Base-by-base conservation (phyloP, 2,797 vertebrate species). In the Enteromius argenteus region DNA sequence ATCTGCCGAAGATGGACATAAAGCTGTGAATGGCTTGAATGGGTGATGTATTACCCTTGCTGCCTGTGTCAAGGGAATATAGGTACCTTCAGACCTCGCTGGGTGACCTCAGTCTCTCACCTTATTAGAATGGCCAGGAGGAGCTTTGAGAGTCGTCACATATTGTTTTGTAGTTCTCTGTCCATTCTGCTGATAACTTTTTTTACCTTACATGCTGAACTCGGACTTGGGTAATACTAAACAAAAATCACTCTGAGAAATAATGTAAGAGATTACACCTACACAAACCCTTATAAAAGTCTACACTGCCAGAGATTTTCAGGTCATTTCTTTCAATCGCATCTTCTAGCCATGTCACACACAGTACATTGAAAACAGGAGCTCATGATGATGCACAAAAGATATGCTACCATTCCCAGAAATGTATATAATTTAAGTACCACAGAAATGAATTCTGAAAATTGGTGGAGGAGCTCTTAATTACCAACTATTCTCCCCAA, bases 31-130 rank as follows among this genome's bases (percentile, higher is more conserved):
- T 91, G 82, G 42, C 88, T 30, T 95, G 94, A 95, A 95, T 95
- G 90, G 90, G 86, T 72, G 77, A 91, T 92, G 93, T 91, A 92
- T 95, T 94, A 93, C 91, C 92, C 92, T 93, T 89, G 90, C 89
- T 90, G 85, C 91, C 92, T 93, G 94, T 94, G 92, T 94, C 86
- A 84, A 84, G 88, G 92, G 91, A 95, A 94, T 93, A 92, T 89
- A 90, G 92, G 90, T 87, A 88, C 93, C 92, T 90, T 94, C 86
- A 89, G 85, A 86, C 80, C 80, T 90, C 90, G 90, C 88, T 87
- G 87, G 87, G 85, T 94, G 94, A 95, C 94, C 95, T 95, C 93
- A 93, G 93, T 94, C 92, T 94, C 89, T 88, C 90, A 91, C 89
- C 85, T 89, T 89, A 91, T 90, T 89, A 87, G 89, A 85, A 85